Evolutionary conservation across 2,797 vertebrate genomes (phyloP).

Genomic region (Loriculus beryllinus): DNA sequence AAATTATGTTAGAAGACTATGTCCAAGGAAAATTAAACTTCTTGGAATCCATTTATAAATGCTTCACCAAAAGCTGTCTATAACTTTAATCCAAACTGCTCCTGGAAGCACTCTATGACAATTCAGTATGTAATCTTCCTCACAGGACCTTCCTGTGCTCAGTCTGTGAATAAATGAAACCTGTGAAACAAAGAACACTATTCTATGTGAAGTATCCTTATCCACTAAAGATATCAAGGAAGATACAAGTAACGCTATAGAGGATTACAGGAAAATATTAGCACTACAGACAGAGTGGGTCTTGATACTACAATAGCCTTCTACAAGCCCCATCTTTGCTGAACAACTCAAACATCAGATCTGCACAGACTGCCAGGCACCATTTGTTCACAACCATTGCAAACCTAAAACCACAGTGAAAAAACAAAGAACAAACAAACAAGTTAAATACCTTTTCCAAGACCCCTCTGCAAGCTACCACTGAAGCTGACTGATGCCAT

Average conservation of each 20-base stretch:
- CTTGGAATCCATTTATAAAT: neutral
- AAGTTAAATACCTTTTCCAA: neutral
- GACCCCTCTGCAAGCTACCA: neutral
- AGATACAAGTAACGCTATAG: neutral
- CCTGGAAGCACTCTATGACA: neutral
- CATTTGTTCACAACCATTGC: neutral
- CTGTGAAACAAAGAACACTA: neutral
- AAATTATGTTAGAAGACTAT: neutral
- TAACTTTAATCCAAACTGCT: neutral
- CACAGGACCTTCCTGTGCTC: neutral
- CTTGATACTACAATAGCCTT: neutral
- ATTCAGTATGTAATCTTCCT: neutral
- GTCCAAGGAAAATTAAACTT: neutral
- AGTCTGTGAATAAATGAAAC: neutral
- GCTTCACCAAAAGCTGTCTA: neutral
- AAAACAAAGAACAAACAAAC: neutral
- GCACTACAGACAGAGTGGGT: neutral
- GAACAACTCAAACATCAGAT: neutral
- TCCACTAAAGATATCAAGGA: neutral
- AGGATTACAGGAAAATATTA: neutral
- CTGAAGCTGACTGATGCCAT: neutral
- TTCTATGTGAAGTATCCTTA: neutral
- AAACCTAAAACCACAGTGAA: neutral
- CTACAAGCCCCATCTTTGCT: neutral
- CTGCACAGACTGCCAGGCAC: neutral